A percentile compares a stretch with the other conserved stretches of the same genome.
These are phyloP conservation scores for Nautilus pompilius DNA, from an alignment of 1,140 invertebrate species.

Conservation along the genomic window DNA sequence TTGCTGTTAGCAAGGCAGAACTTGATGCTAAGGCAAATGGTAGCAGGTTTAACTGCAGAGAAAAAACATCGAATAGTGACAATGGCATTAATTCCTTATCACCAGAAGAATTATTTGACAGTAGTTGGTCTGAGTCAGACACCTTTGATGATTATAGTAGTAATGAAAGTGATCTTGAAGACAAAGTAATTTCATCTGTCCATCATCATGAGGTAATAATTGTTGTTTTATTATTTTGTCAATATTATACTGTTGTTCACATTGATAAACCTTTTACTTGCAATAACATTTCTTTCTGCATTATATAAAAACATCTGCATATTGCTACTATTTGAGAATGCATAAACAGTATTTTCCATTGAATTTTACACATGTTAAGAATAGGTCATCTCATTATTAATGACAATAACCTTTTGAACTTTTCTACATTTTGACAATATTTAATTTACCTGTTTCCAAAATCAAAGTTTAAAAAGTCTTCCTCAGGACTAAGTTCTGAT, in stretches of 20 bases:
- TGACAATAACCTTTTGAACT: too few species aligned
- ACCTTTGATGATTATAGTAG: slow-evolving; percentile 17
- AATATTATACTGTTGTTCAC: neutral
- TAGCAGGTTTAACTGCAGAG: slow-evolving; percentile 5
- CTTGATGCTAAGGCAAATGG: slow-evolving; percentile 1
- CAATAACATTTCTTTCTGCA: neutral
- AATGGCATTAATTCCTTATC: slow-evolving; percentile 12
- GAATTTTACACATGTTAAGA: neutral
- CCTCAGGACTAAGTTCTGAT: too few species aligned
- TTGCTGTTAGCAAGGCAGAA: slow-evolving; percentile 3
- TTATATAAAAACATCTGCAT: neutral
- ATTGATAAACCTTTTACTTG: neutral
- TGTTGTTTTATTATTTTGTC: neutral
- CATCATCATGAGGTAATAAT: neutral
- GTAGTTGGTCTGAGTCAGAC: slow-evolving; percentile 41
- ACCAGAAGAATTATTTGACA: slow-evolving; percentile 33
- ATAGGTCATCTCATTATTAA: too few species aligned
- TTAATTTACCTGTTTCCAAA: too few species aligned
- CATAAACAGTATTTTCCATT: neutral
- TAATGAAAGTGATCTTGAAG: slow-evolving; percentile 21
- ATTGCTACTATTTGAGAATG: neutral
- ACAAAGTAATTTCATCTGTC: neutral
- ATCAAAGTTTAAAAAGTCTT: too few species aligned
- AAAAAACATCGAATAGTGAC: slow-evolving; percentile 8
- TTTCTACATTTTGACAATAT: too few species aligned